Evolutionary conservation across 1,140 invertebrate genomes (phyloP).

Genomic region (Drosophila cardini): DNA sequence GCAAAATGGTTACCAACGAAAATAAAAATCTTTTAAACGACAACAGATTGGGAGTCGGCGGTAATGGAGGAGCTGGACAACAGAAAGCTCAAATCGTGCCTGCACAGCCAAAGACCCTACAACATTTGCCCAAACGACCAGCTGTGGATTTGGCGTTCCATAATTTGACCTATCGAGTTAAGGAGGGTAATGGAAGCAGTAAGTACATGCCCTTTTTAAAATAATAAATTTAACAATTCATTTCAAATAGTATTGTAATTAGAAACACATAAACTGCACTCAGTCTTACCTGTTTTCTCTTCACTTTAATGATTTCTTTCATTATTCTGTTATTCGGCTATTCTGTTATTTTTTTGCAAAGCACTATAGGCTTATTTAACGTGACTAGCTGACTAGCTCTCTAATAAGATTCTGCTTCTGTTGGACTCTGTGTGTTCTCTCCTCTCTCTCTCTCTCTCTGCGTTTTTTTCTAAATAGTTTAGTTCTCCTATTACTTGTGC

Average conservation of each 20-base stretch:
- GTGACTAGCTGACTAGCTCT: not conserved
- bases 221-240: constrained; percentile 22
- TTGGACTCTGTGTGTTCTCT: constrained; percentile 14
- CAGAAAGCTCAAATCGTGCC: constrained; percentile 85
- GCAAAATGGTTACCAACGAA: constrained; percentile 82
- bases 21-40: constrained; percentile 85
- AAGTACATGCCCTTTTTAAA: constrained; percentile 85
- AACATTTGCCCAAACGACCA: constrained; percentile 92
- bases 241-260: not conserved
- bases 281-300: not conserved
- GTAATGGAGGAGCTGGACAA: constrained; percentile 53
- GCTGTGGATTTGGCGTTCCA: constrained; percentile 95
- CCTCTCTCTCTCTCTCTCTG: not conserved
- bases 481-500: constrained; percentile 61
- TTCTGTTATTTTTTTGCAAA: not conserved
- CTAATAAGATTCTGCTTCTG: constrained; percentile 23
- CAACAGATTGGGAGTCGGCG: constrained; percentile 76
- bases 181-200: constrained; percentile 92
- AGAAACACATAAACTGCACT: not conserved
- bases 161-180: constrained; percentile 93
- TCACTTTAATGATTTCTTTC: not conserved
- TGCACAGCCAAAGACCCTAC: constrained; percentile 90
- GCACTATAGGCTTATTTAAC: not conserved
- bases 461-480: constrained; percentile 37
- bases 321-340: not conserved